These are phyloP conservation scores for Drosophila longiperda DNA, from an alignment of 2,888 invertebrate genomes.

Conservation along the genomic window DNA sequence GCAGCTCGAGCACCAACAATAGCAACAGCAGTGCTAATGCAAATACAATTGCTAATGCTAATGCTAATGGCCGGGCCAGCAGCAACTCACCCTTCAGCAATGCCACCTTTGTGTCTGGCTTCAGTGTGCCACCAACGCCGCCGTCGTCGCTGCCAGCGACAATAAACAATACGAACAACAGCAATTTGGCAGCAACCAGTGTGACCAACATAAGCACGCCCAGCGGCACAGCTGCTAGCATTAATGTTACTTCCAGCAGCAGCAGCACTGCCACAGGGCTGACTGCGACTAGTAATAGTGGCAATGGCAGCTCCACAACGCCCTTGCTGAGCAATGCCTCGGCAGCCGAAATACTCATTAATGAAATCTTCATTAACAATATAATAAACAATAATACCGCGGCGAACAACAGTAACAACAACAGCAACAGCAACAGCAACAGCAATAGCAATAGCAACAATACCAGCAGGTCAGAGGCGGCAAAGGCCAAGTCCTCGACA, in stretches of 20 bases:
- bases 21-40: slow-evolving; percentile 19
- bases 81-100: slow-evolving; percentile 66
- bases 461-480: slow-evolving; percentile 43
- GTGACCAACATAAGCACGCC: slow-evolving; percentile 67
- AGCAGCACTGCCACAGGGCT: slow-evolving; percentile 41
- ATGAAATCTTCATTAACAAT: slow-evolving; percentile 84
- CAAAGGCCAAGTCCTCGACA: slow-evolving; percentile 41
- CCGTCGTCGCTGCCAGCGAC: slow-evolving; percentile 61
- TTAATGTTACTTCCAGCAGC: slow-evolving; percentile 56
- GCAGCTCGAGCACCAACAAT: slow-evolving; percentile 56
- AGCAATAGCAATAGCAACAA: slow-evolving; percentile 39
- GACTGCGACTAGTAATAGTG: slow-evolving; percentile 31
- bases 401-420: slow-evolving; percentile 43
- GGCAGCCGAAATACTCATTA: slow-evolving; percentile 84
- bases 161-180: slow-evolving; percentile 58
- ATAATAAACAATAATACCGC: slow-evolving; percentile 82
- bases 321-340: slow-evolving; percentile 78
- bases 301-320: slow-evolving; percentile 41
- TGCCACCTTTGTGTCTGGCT: slow-evolving; percentile 82
- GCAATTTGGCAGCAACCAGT: slow-evolving; percentile 47
- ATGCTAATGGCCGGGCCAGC: slow-evolving; percentile 35
- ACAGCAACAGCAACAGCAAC: slow-evolving; percentile 48
- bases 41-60: slow-evolving; percentile 17
- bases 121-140: slow-evolving; percentile 61
- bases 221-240: slow-evolving; percentile 48